Percentiles rank a stretch among this genome's conserved stretches.
These are phyloP conservation scores for Gnathonemus echidnorhynchus DNA, from an alignment of 2,113 vertebrate species.

Conservation along the genomic window DNA sequence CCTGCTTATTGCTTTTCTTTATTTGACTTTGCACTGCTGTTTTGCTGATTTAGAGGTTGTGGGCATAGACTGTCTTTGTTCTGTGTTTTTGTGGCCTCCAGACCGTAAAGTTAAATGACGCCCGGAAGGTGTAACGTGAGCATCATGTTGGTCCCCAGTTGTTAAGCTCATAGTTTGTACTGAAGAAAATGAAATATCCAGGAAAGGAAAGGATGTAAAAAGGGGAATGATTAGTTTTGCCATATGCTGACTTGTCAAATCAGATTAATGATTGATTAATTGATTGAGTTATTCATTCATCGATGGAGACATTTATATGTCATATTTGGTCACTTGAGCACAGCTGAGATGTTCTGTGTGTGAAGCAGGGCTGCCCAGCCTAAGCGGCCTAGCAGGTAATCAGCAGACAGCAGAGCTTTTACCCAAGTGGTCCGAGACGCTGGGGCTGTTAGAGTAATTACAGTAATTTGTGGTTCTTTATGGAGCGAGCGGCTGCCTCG, in stretches of 20 bases:
- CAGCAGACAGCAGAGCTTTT: conserved; percentile 1
- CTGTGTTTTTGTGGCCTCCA: background rate
- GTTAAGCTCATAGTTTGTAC: background rate
- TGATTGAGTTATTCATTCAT: background rate
- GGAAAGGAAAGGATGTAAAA: background rate
- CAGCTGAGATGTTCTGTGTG: background rate
- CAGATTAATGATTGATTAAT: background rate
- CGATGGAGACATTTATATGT: background rate
- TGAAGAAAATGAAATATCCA: background rate
- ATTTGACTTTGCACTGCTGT: background rate
- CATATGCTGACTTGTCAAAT: background rate
- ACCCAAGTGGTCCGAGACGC: background rate
- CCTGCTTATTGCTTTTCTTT: background rate
- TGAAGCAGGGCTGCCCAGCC: background rate
- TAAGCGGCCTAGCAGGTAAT: background rate
- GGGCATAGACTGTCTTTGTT: background rate
- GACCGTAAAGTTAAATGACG: background rate
- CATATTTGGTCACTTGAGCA: background rate
- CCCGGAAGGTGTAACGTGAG: background rate
- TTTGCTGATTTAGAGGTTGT: background rate
- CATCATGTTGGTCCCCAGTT: background rate
- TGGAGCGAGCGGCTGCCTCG: background rate
- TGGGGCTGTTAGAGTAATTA: conserved; percentile 14
- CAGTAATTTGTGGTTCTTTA: conserved; percentile 15
- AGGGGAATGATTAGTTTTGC: background rate